Evolutionary conservation across 2,888 invertebrate genomes (phyloP), one percentile per base, ranked within the genome.

Genomic region (Resseliella maxima): DNA sequence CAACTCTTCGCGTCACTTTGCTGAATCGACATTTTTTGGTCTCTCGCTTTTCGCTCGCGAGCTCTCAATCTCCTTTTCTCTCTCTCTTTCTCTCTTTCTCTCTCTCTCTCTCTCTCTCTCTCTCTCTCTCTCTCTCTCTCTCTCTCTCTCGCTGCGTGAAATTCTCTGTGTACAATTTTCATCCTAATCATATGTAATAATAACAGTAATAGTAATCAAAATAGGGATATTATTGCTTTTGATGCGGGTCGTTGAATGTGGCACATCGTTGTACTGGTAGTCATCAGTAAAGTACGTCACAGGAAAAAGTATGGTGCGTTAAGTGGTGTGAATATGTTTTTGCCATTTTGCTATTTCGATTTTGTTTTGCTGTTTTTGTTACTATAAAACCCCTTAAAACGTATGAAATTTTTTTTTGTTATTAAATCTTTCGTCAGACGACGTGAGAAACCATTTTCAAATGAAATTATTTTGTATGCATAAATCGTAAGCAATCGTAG

Each of bases 181-280:
- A 72, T 72, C 31, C 72, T 72, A 72, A 72, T 72, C 72, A 72
- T 72, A 72, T 72, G 31, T 72, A 72, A 72, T 27, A 72, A 72
- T 35, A 72, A 35, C 72, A 72, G 35, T 31, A 72, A 83, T 38
- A 83, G 38, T 24, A 83, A 38, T 83, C 83, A 83, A n/a, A 83
- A 83, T 83, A 38, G 1, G 38, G 24, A 38, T 83, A 36, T 38
- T 83, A 83, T 83, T 83, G 83, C 83, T 83, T 83, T 83, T 83
- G 83, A 83, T 83, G 83, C 38, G 83, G 83, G 83, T 83, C 83
- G 83, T n/a, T 83, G 83, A 36, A 24, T 83, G 18, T 72, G 72
- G 31, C 72, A 72, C 31, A 15, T 72, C 35, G 31, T 72, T 72
- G 1, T 31, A 12, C 72, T 24, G 59, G 2, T 2, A 8, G 46